Base-by-base conservation (phyloP, 2,113 vertebrate species). In the Leucosticte australis region DNA sequence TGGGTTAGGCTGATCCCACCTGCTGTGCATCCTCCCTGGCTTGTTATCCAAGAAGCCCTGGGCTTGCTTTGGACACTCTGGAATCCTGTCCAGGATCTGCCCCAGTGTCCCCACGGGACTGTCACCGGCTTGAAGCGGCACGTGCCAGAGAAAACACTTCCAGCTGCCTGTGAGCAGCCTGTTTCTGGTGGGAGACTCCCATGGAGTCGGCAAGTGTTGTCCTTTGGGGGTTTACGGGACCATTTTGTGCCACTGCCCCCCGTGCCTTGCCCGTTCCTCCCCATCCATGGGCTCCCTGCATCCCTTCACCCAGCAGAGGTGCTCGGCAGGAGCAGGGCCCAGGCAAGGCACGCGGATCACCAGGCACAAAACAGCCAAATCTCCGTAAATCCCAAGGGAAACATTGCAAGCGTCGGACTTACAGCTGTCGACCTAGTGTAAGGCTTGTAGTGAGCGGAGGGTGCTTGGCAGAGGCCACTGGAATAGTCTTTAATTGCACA, bases 401-500 rank as follows among this genome's bases (percentile, higher is more conserved):
- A 96, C 96, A 80, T 93, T 67, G 95, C 67, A 23, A 60, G 84
- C 11, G 44, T 56, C 44, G 55, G 94, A 98, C 97, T 98, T 98
- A 98, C 97, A 81, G 96, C 94, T 81, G 97, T 96, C 47, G 96
- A 97, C 97, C 97, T 97, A 97, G 93, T 0, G 86, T 97, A 97
- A 97, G 96, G 96, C 96, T 96, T 97, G 97, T 98, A 97, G 97
- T 95, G 97, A 86, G 96, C 93, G 15, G 96, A 91, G 87, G 96
- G 96, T 37, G 88, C 93, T 81, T 96, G 97, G 96, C 95, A 97
- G 85, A 97, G 96, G 96, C 95, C 94, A 95, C 96, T 95, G 96
- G 97, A 44, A 96, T 97, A 97, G 94, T 97, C 97, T 96, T 97
- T 97, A 96, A 97, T 90, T 91, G 97, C 95, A 97, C 97, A 97